phyloP scores from a whole-genome alignment of 1,140 invertebrate species.

The Heliconius nattereri region DNA sequence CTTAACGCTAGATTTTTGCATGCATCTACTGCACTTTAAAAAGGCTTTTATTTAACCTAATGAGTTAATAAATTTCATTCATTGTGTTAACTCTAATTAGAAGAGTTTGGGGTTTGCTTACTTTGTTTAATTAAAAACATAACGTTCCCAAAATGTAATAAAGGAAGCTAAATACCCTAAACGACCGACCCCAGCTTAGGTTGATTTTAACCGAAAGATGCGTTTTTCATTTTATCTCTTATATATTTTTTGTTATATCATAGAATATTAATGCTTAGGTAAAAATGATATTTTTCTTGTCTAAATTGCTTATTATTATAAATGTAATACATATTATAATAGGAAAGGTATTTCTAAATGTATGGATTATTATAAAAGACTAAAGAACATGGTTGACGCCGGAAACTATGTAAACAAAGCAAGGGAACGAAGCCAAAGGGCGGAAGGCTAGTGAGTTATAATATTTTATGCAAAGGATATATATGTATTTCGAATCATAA shows the following conservation, averaged over 20 bases:
- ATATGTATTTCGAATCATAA: not conserved
- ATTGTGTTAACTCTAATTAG: conserved; percentile 9
- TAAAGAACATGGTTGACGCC: no score
- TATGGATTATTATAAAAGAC: no score
- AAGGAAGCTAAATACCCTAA: not conserved
- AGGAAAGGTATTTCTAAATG: no score
- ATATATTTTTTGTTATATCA: not conserved
- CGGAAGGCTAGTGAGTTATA: no score
- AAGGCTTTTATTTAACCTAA: not conserved
- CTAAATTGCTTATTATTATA: no score
- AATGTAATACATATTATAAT: no score
- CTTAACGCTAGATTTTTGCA: no score
- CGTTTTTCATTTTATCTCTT: not conserved
- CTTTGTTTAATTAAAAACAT: conserved; percentile 16
- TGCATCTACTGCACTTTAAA: not conserved
- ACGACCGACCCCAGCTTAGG: conserved; percentile 4
- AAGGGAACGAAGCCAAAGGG: no score
- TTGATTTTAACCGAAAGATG: conserved; percentile 2
- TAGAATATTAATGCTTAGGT: no score
- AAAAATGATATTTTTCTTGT: no score
- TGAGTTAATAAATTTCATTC: conserved; percentile 11
- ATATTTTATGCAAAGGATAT: not conserved
- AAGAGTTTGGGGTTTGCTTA: conserved; percentile 6
- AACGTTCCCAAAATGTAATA: conserved; percentile 9
- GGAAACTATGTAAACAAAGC: no score